These are phyloP conservation scores for Chalcosyrphus nemorum DNA, from an alignment of 2,888 invertebrate species.

Conservation along the genomic window DNA sequence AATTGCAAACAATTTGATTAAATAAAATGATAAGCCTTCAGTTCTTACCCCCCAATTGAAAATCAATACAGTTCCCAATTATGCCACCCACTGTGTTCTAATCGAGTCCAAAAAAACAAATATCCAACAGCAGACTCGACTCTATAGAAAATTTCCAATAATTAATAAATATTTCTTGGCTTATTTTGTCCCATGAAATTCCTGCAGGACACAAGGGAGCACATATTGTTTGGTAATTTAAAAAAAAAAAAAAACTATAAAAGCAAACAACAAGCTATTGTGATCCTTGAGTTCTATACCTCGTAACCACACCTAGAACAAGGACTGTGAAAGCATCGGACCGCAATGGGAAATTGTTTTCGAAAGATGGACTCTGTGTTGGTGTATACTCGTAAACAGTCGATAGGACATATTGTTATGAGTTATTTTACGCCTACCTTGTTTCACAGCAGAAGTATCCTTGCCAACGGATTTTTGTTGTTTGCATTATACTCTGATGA, in stretches of 20 bases:
- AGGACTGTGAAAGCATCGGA: not conserved
- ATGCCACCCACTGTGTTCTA: not conserved
- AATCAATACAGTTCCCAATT: not conserved
- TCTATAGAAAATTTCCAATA: slow-evolving; percentile 16
- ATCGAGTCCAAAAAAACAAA: slow-evolving; percentile 3
- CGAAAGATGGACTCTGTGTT: not conserved
- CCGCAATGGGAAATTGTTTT: not conserved
- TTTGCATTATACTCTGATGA: not conserved
- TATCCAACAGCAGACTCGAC: not conserved
- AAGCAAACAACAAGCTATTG: slow-evolving; percentile 11
- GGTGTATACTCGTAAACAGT: not conserved
- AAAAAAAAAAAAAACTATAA: slow-evolving; percentile 11
- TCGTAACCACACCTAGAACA: not conserved
- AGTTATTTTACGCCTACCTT: slow-evolving; percentile 34
- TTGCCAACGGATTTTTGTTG: not conserved
- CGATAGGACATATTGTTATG: slow-evolving; percentile 26
- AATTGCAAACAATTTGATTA: not conserved
- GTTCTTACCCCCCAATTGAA: not conserved
- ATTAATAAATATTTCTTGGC: slow-evolving; percentile 7
- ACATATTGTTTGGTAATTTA: not conserved
- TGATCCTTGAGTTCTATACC: not conserved
- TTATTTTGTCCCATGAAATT: not conserved
- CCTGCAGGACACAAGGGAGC: not conserved
- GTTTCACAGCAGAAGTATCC: not conserved
- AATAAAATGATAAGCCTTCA: not conserved